Evolutionary conservation across 2,797 vertebrate genomes (phyloP).

Genomic region (Neosilurus hyrtlii): DNA sequence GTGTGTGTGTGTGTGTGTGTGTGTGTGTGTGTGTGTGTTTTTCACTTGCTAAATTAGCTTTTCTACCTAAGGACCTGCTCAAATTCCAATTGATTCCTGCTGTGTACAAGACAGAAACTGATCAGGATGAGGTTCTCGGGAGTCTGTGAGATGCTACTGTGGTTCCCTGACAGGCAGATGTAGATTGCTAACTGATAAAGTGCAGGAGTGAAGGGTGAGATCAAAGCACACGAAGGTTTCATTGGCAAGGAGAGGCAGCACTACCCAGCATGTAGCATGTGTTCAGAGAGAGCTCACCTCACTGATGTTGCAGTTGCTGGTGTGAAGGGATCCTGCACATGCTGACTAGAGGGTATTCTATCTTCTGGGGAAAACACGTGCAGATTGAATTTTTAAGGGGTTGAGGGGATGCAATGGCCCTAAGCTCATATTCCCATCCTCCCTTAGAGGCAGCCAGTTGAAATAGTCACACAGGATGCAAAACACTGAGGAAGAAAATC

Average conservation of each 20-base stretch:
- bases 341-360: slow-evolving; percentile 6
- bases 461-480: slow-evolving; percentile 65
- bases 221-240: slow-evolving; percentile 65
- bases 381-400: neutral
- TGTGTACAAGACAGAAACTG: slow-evolving; percentile 16
- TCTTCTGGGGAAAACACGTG: neutral
- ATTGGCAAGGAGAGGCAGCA: slow-evolving; percentile 56
- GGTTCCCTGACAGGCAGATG: slow-evolving; percentile 63
- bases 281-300: slow-evolving; percentile 47
- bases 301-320: slow-evolving; percentile 50
- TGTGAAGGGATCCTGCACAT: slow-evolving; percentile 59
- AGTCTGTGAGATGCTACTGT: slow-evolving; percentile 46
- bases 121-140: neutral
- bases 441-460: slow-evolving; percentile 52
- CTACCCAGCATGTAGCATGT: slow-evolving; percentile 59
- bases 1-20: slow-evolving; percentile 5
- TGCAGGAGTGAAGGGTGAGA: slow-evolving; percentile 57
- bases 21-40: neutral
- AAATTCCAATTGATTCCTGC: slow-evolving; percentile 17
- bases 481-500: slow-evolving; percentile 44
- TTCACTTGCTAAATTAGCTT: slow-evolving; percentile 19
- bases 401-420: neutral
- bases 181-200: slow-evolving; percentile 62
- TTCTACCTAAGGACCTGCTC: neutral
- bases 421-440: slow-evolving; percentile 30